Evolutionary conservation across 2,888 invertebrate genomes (phyloP).

Genomic region (Hydrotaea cyrtoneurina): DNA sequence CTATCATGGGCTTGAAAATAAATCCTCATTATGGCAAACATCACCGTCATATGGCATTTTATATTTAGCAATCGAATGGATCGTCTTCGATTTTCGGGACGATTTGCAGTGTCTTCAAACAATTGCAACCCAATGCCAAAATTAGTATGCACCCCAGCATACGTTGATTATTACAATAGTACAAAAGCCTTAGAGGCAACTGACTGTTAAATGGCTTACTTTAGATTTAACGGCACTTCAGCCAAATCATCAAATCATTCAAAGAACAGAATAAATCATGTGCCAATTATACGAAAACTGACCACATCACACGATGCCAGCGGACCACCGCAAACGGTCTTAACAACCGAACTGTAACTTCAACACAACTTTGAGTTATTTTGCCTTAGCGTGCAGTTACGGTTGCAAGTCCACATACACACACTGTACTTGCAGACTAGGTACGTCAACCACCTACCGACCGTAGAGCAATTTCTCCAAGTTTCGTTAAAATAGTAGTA

Average conservation of each 20-base stretch:
- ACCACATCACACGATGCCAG: conserved; percentile 12
- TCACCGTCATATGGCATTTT: no score
- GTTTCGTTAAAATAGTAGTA: not conserved
- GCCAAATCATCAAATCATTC: not conserved
- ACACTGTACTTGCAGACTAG: not conserved
- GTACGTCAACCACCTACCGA: not conserved
- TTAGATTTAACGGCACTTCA: not conserved
- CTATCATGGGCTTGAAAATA: no score
- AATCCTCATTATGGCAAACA: no score
- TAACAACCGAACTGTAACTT: conserved; percentile 25
- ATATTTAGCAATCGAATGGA: no score
- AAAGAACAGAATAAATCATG: conserved; percentile 11
- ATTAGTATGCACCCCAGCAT: no score
- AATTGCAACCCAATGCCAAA: no score
- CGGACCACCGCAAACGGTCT: conserved; percentile 19
- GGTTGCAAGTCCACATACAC: not conserved
- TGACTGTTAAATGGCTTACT: not conserved
- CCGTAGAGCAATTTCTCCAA: not conserved
- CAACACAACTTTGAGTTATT: conserved; percentile 7
- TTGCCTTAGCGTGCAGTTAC: conserved; percentile 14
- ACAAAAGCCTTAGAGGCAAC: not conserved
- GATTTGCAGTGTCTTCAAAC: no score
- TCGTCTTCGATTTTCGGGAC: no score
- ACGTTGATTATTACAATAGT: no score
- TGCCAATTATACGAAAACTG: conserved; percentile 17